These are phyloP conservation scores for Archaeoteleia sp. DNA, from an alignment of 2,888 invertebrate genomes.

Conservation along the genomic window DNA sequence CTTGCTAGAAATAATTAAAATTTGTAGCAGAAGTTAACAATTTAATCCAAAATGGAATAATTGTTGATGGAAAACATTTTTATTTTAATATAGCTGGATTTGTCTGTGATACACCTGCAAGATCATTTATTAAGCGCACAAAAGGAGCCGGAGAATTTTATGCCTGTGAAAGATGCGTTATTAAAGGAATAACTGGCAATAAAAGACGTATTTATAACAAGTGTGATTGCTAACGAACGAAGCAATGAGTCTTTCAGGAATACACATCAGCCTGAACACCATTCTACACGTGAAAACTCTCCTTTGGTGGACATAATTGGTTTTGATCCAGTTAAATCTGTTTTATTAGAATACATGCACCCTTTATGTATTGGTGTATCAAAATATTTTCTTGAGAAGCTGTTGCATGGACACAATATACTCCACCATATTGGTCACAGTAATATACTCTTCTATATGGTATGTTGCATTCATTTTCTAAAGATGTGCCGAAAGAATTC, in stretches of 20 bases:
- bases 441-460: too few species aligned
- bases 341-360: constrained; percentile 14
- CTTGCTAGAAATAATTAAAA: too few species aligned
- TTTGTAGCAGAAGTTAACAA: too few species aligned
- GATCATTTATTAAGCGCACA: constrained; percentile 7
- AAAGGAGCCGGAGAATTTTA: constrained; percentile 1
- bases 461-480: too few species aligned
- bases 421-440: too few species aligned
- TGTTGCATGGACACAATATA: too few species aligned
- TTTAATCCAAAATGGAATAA: too few species aligned
- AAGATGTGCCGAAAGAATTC: constrained; percentile 13
- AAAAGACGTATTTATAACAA: constrained; percentile 5
- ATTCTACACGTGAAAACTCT: constrained; percentile 5
- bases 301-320: constrained; percentile 4
- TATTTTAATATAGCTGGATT: too few species aligned
- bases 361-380: not conserved
- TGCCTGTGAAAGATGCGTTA: constrained; percentile 9
- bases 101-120: not conserved
- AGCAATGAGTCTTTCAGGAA: constrained; percentile 7
- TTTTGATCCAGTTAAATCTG: constrained; percentile 3
- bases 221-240: not conserved
- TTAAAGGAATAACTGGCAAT: too few species aligned
- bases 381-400: constrained; percentile 5
- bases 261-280: constrained; percentile 8
- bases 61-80: too few species aligned